Conservation (phyloP, 2,888 invertebrate genomes). For the Blastobasis adustella region DNA sequence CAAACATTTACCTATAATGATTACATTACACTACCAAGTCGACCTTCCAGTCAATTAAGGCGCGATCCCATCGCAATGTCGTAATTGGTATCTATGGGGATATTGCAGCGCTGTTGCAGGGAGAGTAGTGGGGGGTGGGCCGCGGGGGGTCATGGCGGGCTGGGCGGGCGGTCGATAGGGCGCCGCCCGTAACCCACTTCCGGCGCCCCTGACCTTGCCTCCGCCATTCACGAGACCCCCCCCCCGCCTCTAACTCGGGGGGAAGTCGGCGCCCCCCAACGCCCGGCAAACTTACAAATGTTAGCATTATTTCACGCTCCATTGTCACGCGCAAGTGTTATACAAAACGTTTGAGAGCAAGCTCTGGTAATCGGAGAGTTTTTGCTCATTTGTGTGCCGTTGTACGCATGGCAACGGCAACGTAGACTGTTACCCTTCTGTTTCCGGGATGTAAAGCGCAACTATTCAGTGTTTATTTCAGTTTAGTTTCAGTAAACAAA, state of each 20-base stretch:
- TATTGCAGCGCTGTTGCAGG: too few relatives aligned
- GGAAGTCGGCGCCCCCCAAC: constrained; percentile 8
- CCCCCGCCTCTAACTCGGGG: constrained; percentile 14
- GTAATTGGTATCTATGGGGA: too few relatives aligned
- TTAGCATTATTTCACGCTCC: constrained; percentile 41
- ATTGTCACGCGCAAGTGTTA: constrained; percentile 29
- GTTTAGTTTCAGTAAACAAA: too few relatives aligned
- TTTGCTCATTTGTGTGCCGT: too few relatives aligned
- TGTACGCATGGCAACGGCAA: too few relatives aligned
- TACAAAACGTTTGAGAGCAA: constrained; percentile 14
- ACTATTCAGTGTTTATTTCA: too few relatives aligned
- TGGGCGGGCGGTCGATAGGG: constrained; percentile 57
- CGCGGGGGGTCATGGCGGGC: constrained; percentile 15
- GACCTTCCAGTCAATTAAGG: too few relatives aligned
- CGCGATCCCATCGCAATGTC: too few relatives aligned
- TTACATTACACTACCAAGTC: too few relatives aligned
- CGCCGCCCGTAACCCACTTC: constrained; percentile 73
- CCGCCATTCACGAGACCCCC: constrained; percentile 66
- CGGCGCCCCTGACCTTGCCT: constrained; percentile 71
- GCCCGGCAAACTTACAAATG: constrained; percentile 37
- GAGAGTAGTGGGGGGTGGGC: neutral
- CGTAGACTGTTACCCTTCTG: too few relatives aligned
- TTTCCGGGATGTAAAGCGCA: too few relatives aligned
- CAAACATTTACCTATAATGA: too few relatives aligned
- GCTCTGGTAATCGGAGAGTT: neutral